Evolutionary conservation across 2,113 vertebrate species (phyloP).

Genomic region (Sterna hirundo): DNA sequence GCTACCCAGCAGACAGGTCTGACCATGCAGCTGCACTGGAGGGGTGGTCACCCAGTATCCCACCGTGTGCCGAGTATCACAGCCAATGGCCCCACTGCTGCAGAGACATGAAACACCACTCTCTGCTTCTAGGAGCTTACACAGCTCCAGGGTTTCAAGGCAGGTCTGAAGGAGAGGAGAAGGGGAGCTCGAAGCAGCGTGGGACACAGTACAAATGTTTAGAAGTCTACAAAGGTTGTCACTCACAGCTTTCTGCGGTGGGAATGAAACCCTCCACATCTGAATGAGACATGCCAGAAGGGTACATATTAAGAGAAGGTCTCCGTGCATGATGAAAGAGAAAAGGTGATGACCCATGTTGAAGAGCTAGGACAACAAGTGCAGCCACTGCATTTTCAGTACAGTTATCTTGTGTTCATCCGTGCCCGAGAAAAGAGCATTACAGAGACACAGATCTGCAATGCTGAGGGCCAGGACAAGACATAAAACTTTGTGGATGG

Average conservation of each 20-base stretch:
- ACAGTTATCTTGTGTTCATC: rapidly evolving
- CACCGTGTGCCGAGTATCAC: not conserved
- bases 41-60: not conserved
- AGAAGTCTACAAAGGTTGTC: not conserved
- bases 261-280: not conserved
- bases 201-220: not conserved
- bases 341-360: not conserved
- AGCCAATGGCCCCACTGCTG: not conserved
- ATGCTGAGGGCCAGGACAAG: not conserved
- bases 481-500: not conserved
- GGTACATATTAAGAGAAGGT: not conserved
- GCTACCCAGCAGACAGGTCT: not conserved
- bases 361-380: not conserved
- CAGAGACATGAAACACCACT: rapidly evolving
- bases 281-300: not conserved
- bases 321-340: not conserved
- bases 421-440: not conserved
- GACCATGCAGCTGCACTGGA: not conserved
- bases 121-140: not conserved
- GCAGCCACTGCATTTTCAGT: not conserved
- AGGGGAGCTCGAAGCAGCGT: rapidly evolving
- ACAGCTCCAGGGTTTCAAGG: not conserved
- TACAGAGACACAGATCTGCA: not conserved
- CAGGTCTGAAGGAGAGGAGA: not conserved
- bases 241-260: rapidly evolving